Base-by-base conservation (phyloP, 64 coral and sea anemone species). In the Cladopsammia gracilis region DNA sequence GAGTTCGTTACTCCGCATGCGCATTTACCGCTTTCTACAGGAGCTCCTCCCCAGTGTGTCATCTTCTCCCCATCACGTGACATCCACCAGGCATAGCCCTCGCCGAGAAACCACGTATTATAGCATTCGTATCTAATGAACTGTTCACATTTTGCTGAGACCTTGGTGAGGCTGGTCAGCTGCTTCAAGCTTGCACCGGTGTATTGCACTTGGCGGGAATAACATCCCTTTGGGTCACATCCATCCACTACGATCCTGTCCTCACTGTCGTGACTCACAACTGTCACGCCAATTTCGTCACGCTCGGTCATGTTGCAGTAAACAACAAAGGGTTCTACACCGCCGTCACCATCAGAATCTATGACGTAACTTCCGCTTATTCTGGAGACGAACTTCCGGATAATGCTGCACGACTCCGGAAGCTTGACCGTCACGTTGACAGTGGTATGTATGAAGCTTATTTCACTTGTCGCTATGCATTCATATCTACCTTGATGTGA, bases 191-290 rank as follows among this genome's bases (percentile, higher is more conserved):
- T 62, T 20, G 16, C 60, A 13, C 60, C 18, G 7, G 60, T 62
- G 60, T 56, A 62, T 11, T 13, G 4, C 60, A 62, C 60, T 13
- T 16, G 11, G 11, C 60, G 60, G 16, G 12, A 16, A 19, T 62
- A 62, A 20, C 12, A 62, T 16, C 60, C 60, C 16, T 19, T 62
- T 62, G 60, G 0, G 7, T 62, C 60, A 42, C 44, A 78, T 16
- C 60, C 76, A 48, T 78, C 46, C 11, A 90, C 88, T 50, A 67
- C 3, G 11, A 62, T 90, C 75, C 75, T 51, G 25, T 56, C 23
- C 24, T 90, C 88, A 68, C 34, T 81, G 44, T 79, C 88, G 44
- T 90, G 88, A 67, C 71, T 53, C 19, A 90, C 34, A 53, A 91
- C 77, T 44, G 89, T 91, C 24, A 91, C 77, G 49, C 89, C 89